Conservation (phyloP, 1,140 invertebrate genomes). For the Gryllus bimaculatus region DNA sequence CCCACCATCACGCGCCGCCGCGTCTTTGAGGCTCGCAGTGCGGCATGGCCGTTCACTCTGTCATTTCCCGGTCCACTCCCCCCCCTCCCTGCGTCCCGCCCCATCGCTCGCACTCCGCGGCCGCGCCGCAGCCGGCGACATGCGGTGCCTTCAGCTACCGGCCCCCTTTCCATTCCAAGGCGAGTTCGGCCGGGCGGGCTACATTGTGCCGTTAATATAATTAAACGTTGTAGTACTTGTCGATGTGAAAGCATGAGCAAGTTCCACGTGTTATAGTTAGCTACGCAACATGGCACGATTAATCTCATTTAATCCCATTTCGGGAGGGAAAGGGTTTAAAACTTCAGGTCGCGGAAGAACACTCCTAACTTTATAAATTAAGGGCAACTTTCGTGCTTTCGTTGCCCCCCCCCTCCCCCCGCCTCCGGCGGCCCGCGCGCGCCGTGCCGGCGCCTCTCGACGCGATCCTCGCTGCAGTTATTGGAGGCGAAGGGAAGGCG, state of each 20-base stretch:
- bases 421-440: no score
- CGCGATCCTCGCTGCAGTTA: not conserved
- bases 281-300: not conserved
- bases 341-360: not conserved
- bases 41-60: no score
- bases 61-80: no score
- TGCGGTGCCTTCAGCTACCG: no score
- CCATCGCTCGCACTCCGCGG: no score
- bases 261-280: not conserved
- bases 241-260: not conserved
- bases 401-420: not conserved
- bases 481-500: not conserved
- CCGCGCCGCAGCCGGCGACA: no score
- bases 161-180: not conserved
- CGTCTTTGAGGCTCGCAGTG: no score
- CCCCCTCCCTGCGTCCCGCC: no score
- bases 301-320: conserved; percentile 2
- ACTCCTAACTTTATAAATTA: conserved; percentile 1
- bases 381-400: not conserved
- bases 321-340: not conserved
- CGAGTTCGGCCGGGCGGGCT: not conserved
- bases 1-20: no score
- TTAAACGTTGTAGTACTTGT: not conserved
- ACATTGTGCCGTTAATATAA: not conserved
- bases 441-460: not conserved